Evolutionary conservation across 2,888 invertebrate species (phyloP).

Genomic region (Sphaerophoria rueppellii): DNA sequence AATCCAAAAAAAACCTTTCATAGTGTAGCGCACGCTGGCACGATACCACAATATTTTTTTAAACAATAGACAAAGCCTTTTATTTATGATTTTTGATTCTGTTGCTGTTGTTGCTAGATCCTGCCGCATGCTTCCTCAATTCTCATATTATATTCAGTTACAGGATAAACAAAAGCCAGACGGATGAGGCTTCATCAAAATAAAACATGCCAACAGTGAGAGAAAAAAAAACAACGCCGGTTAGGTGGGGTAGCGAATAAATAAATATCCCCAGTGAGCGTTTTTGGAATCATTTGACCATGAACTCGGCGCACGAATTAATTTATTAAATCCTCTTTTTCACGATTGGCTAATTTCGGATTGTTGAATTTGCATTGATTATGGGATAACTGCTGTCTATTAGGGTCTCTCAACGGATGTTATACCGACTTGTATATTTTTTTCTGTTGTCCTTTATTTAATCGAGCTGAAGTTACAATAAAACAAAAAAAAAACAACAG

Average conservation of each 20-base stretch:
- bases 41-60: conserved; percentile 49
- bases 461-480: conserved; percentile 21
- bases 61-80: conserved; percentile 33
- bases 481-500: background rate
- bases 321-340: conserved; percentile 54
- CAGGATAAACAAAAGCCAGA: conserved; percentile 57
- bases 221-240: background rate
- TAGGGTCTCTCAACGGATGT: conserved; percentile 27
- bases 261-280: conserved; percentile 21
- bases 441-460: conserved; percentile 20
- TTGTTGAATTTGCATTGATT: conserved; percentile 56
- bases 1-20: conserved; percentile 48
- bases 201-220: conserved; percentile 8
- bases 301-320: conserved; percentile 50
- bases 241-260: background rate
- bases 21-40: conserved; percentile 49
- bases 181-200: conserved; percentile 4
- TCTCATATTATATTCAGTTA: conserved; percentile 50
- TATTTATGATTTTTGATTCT: conserved; percentile 25
- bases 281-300: conserved; percentile 65
- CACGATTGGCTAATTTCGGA: conserved; percentile 60
- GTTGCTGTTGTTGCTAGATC: conserved; percentile 31
- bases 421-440: background rate
- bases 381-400: conserved; percentile 38
- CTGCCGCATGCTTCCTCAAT: conserved; percentile 52